Evolutionary conservation across 2,113 vertebrate species (phyloP).

Genomic region (Noctilio leporinus): DNA sequence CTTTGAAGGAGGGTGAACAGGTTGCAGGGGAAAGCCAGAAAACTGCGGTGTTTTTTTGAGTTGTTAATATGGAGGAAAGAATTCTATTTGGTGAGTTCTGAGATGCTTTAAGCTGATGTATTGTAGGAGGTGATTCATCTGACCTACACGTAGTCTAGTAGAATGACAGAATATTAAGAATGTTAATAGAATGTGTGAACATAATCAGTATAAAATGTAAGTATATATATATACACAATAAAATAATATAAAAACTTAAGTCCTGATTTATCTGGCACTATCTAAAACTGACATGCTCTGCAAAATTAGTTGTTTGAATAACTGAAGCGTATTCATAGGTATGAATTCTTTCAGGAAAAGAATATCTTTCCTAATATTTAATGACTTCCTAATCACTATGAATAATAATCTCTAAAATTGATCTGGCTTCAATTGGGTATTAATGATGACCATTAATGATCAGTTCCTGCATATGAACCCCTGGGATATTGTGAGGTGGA

Average conservation of each 20-base stretch:
- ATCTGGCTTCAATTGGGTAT: neutral
- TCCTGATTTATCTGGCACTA: neutral
- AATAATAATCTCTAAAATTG: neutral
- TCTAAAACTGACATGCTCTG: neutral
- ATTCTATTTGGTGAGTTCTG: neutral
- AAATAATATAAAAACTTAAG: neutral
- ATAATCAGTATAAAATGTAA: neutral
- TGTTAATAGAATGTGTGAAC: neutral
- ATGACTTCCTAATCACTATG: neutral
- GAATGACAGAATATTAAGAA: neutral
- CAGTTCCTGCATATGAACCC: neutral
- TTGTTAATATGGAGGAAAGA: neutral
- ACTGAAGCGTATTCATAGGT: neutral
- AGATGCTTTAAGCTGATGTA: neutral
- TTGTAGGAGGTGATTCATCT: neutral
- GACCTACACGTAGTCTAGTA: neutral
- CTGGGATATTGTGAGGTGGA: neutral
- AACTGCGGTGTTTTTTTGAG: neutral
- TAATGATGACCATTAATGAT: neutral
- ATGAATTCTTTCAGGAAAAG: neutral
- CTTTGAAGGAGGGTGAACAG: neutral
- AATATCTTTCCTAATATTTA: neutral
- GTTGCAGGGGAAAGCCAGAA: neutral
- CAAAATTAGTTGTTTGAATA: neutral
- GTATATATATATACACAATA: neutral